Evolutionary conservation across 2,113 vertebrate genomes (phyloP).

Genomic region (Zapus hudsonius): DNA sequence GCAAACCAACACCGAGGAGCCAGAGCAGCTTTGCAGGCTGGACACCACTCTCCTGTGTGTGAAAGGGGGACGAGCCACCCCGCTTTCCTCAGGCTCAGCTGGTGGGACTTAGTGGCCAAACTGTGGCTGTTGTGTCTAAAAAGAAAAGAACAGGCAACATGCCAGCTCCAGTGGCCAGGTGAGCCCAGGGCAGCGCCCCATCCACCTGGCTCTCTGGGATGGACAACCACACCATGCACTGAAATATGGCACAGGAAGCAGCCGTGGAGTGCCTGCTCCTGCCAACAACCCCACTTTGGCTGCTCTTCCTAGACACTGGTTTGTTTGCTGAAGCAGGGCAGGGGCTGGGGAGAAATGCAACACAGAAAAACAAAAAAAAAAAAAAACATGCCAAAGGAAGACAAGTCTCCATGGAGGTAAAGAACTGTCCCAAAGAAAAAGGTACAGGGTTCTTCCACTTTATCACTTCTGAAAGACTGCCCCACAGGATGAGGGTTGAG

Average conservation of each 20-base stretch:
- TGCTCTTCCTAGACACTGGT: background rate
- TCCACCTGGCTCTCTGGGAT: background rate
- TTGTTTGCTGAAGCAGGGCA: background rate
- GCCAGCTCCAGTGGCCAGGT: background rate
- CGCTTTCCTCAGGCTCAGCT: slow-evolving; percentile 49
- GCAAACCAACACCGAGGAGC: slow-evolving; percentile 63
- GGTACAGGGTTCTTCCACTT: background rate
- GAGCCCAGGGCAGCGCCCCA: background rate
- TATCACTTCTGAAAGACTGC: background rate
- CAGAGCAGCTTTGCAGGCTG: slow-evolving; percentile 11
- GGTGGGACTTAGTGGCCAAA: slow-evolving; percentile 48
- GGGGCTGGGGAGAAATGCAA: background rate
- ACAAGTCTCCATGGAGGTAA: background rate
- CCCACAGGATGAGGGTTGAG: background rate
- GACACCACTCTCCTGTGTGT: slow-evolving; percentile 33
- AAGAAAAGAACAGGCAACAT: slow-evolving; percentile 70
- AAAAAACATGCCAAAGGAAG: background rate
- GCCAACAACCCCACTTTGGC: background rate
- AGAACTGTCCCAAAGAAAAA: background rate
- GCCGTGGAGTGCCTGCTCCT: background rate
- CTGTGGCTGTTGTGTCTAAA: slow-evolving; percentile 57
- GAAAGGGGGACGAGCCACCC: slow-evolving; percentile 42
- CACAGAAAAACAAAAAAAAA: slow-evolving; percentile 17
- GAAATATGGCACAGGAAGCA: background rate
- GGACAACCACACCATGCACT: background rate